Percentiles rank a stretch among this genome's conserved stretches.
Conservation (phyloP, 1,140 invertebrate genomes). For the Popillia japonica region DNA sequence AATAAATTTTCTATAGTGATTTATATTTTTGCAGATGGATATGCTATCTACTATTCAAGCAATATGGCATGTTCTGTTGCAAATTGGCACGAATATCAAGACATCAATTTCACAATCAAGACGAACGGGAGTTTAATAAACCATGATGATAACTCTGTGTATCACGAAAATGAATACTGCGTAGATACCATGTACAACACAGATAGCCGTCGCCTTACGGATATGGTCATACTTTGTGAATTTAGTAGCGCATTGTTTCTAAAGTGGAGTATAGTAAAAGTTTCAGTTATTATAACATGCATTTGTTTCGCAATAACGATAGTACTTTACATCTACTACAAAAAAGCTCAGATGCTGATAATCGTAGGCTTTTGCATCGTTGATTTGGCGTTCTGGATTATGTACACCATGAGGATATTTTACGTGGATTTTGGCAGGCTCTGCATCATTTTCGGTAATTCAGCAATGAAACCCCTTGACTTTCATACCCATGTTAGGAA, state of each 20-base stretch:
- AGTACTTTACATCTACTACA: neutral
- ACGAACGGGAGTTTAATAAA: neutral
- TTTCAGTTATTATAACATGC: neutral
- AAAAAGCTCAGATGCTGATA: neutral
- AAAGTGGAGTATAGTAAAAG: neutral
- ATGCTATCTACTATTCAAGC: neutral
- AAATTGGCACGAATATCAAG: neutral
- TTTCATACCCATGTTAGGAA: neutral
- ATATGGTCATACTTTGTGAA: neutral
- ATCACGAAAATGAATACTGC: neutral
- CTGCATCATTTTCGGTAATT: constrained; percentile 27
- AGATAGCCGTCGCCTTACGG: neutral
- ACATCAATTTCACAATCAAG: neutral
- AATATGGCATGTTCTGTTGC: neutral
- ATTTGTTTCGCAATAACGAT: constrained; percentile 5
- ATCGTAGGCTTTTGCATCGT: constrained; percentile 5
- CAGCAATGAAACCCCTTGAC: neutral
- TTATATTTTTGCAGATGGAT: constrained; percentile 12
- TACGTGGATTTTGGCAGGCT: neutral
- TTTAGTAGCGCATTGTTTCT: neutral
- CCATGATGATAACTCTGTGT: neutral
- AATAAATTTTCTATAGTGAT: neutral
- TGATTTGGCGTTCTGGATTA: neutral
- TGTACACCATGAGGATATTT: constrained; percentile 15
- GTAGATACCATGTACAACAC: constrained; percentile 15